phyloP scores from a whole-genome alignment of 2,113 vertebrate genomes.

The Zapornia atra region DNA sequence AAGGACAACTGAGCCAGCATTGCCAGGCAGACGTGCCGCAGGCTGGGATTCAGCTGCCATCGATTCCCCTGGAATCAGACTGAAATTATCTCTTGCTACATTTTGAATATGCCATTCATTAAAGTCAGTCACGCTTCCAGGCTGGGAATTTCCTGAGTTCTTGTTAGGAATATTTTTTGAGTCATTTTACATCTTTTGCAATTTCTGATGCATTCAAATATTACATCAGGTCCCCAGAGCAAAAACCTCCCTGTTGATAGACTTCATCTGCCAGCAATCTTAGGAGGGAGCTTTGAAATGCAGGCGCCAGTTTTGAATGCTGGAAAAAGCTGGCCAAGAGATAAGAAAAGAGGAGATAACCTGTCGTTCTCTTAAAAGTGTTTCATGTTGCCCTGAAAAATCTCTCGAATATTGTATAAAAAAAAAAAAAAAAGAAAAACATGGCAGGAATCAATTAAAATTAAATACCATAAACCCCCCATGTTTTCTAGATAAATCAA shows the following conservation, averaged over 20 bases:
- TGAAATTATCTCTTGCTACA: neutral
- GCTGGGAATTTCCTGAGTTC: neutral
- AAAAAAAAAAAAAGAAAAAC: neutral
- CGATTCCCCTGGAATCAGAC: neutral
- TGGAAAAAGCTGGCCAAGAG: slow-evolving; percentile 21
- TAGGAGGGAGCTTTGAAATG: neutral
- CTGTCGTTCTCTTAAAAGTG: neutral
- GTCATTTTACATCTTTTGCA: neutral
- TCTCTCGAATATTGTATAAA: slow-evolving; percentile 17
- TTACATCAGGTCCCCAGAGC: neutral
- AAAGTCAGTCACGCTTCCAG: neutral
- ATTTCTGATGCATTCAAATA: slow-evolving; percentile 26
- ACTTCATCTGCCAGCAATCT: neutral
- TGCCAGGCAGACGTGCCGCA: neutral
- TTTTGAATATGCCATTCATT: neutral
- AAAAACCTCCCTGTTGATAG: slow-evolving; percentile 3
- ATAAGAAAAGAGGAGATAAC: slow-evolving; percentile 17
- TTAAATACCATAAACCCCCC: neutral
- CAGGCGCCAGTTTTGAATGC: neutral
- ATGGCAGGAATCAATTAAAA: neutral
- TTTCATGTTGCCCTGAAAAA: neutral
- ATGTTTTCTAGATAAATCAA: neutral
- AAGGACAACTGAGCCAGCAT: neutral
- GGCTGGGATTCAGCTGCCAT: neutral
- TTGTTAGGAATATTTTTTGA: neutral